phyloP scores from a whole-genome alignment of 2,888 invertebrate species.

The Eupithecia centaureata region DNA sequence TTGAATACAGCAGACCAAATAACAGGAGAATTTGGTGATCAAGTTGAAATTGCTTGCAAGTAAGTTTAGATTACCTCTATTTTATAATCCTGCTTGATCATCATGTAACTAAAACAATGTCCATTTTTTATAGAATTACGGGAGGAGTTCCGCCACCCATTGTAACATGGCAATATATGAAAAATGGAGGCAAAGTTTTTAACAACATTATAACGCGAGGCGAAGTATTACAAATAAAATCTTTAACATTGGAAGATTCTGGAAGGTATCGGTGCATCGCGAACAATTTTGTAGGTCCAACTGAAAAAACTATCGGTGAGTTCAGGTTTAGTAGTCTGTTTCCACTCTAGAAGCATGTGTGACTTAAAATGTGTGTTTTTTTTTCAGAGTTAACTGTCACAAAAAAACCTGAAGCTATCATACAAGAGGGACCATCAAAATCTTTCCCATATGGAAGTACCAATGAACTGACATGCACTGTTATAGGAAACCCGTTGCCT shows the following conservation, averaged over 20 bases:
- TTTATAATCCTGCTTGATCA: too few relatives aligned
- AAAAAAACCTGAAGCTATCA: slow-evolving; percentile 16
- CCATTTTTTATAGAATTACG: slow-evolving; percentile 19
- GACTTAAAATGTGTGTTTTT: neutral
- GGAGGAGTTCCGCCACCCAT: slow-evolving; percentile 21
- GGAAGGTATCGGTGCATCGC: slow-evolving; percentile 27
- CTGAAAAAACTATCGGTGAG: slow-evolving; percentile 5
- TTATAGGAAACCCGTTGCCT: slow-evolving; percentile 24
- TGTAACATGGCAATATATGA: slow-evolving; percentile 20
- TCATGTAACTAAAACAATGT: too few relatives aligned
- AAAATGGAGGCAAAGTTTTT: neutral
- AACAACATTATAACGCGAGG: neutral
- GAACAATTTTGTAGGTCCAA: slow-evolving; percentile 3
- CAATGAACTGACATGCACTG: slow-evolving; percentile 21
- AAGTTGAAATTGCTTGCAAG: neutral
- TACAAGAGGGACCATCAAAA: slow-evolving; percentile 15
- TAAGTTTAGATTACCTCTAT: slow-evolving; percentile 3
- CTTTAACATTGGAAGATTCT: slow-evolving; percentile 8
- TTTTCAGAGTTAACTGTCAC: slow-evolving; percentile 30
- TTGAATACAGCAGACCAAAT: neutral
- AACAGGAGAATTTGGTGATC: neutral
- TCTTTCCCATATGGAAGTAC: slow-evolving; percentile 20
- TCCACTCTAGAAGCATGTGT: neutral
- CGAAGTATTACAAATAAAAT: slow-evolving; percentile 16
- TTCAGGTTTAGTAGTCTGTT: too few relatives aligned